Conservation (phyloP, 2,797 vertebrate genomes). For the Artibeus jamaicensis region DNA sequence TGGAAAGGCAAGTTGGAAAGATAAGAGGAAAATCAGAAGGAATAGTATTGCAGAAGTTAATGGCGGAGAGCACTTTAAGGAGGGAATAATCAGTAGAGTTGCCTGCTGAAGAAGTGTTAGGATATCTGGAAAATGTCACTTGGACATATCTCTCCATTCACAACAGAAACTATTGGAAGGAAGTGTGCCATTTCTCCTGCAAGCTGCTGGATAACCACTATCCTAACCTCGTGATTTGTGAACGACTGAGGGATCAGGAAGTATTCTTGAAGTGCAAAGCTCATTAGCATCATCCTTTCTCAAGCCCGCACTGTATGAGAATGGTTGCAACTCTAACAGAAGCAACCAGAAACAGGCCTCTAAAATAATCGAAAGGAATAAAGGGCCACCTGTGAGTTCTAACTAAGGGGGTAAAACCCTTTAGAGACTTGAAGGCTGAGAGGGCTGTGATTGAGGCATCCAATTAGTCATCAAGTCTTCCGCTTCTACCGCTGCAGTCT, state of each 20-base stretch:
- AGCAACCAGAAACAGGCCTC: background rate
- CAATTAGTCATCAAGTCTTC: background rate
- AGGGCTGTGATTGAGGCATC: constrained; percentile 10
- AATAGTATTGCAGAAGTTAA: background rate
- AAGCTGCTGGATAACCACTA: background rate
- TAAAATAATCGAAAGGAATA: constrained; percentile 50
- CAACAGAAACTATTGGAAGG: background rate
- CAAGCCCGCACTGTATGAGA: background rate
- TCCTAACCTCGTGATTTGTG: background rate
- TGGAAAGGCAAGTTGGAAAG: background rate
- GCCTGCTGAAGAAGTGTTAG: background rate
- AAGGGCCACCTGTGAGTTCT: background rate
- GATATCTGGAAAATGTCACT: background rate
- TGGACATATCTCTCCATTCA: background rate
- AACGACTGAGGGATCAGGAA: background rate
- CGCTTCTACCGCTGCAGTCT: background rate
- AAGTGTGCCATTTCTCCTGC: background rate
- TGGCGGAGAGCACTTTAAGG: background rate
- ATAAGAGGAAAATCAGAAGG: background rate
- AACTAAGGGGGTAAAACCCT: background rate
- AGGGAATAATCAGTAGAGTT: background rate
- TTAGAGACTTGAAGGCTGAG: background rate
- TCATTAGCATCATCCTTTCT: background rate
- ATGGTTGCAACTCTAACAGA: background rate
- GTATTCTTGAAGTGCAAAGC: background rate